Evolutionary conservation across 1,140 invertebrate species (phyloP).

Genomic region (Lanistes nyassanus): DNA sequence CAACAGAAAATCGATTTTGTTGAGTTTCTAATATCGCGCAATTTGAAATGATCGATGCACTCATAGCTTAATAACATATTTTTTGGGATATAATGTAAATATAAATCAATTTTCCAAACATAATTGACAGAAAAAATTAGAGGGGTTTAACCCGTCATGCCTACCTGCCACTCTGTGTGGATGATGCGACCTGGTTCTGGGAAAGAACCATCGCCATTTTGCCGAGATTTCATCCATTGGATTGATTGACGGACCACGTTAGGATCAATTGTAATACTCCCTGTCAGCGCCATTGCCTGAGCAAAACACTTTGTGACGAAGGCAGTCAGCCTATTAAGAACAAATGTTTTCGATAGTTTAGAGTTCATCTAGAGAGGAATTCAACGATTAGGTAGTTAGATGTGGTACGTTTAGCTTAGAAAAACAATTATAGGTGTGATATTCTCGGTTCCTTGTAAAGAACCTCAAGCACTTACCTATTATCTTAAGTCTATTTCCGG

Average conservation of each 20-base stretch:
- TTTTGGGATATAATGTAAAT: no score
- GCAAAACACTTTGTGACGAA: conserved; percentile 87
- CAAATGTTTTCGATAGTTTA: neutral
- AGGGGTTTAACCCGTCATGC: no score
- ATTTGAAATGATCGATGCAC: no score
- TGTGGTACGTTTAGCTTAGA: neutral
- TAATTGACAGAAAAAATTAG: no score
- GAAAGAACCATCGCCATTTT: conserved; percentile 85
- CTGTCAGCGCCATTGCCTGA: conserved; percentile 76
- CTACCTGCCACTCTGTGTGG: conserved; percentile 44
- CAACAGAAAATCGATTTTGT: no score
- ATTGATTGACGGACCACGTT: conserved; percentile 78
- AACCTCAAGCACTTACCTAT: no score
- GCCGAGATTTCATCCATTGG: conserved; percentile 81
- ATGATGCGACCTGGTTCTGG: conserved; percentile 65
- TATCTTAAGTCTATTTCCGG: no score
- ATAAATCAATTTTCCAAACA: no score
- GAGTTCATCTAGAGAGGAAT: no score
- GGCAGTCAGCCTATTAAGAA: conserved; percentile 76
- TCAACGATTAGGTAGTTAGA: neutral
- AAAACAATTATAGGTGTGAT: neutral
- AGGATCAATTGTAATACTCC: conserved; percentile 77
- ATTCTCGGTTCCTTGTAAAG: neutral
- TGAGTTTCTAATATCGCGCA: no score
- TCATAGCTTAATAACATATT: no score